A percentile compares a stretch with the other conserved stretches of the same genome.
Evolutionary conservation across 2,888 invertebrate species (phyloP).

Genomic region (Pristionchus arcanus): DNA sequence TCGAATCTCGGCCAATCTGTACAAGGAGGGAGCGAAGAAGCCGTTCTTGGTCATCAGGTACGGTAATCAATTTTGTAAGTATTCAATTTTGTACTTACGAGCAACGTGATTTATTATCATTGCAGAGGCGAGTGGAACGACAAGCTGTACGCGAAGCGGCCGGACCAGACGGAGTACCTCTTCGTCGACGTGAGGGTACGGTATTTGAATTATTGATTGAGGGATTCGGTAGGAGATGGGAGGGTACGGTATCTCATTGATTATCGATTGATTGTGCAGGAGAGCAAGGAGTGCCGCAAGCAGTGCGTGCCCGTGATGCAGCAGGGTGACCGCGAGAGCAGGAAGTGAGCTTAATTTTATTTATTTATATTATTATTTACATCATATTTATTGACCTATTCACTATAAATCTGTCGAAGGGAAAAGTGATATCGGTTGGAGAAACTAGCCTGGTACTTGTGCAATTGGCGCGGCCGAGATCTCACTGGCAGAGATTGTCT

Average conservation of each 20-base stretch:
- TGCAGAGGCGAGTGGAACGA: conserved; percentile 95
- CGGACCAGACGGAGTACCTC: conserved; percentile 74
- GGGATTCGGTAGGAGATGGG: not conserved
- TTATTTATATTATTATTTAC: not conserved
- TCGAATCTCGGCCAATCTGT: conserved; percentile 72
- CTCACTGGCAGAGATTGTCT: no score
- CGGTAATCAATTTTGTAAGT: no score
- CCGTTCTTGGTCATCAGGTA: conserved; percentile 73
- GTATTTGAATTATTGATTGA: not conserved
- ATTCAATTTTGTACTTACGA: conserved; percentile 7
- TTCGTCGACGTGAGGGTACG: conserved; percentile 75
- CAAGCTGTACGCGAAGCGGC: conserved; percentile 91
- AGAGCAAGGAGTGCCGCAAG: conserved; percentile 72
- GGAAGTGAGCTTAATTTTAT: conserved; percentile 60
- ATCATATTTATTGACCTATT: not conserved
- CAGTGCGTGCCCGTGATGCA: conserved; percentile 75
- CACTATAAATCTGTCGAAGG: not conserved
- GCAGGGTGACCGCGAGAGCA: conserved; percentile 75
- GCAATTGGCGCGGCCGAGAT: no score
- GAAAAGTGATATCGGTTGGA: no score
- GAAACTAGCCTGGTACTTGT: no score
- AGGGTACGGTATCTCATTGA: not conserved
- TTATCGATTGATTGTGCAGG: conserved; percentile 1
- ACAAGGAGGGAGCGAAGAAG: conserved; percentile 73
- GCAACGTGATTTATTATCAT: conserved; percentile 73